Evolutionary conservation across 2,888 invertebrate species (phyloP), one percentile per base, ranked within the genome.

Genomic region (Plemyria rubiginata): DNA sequence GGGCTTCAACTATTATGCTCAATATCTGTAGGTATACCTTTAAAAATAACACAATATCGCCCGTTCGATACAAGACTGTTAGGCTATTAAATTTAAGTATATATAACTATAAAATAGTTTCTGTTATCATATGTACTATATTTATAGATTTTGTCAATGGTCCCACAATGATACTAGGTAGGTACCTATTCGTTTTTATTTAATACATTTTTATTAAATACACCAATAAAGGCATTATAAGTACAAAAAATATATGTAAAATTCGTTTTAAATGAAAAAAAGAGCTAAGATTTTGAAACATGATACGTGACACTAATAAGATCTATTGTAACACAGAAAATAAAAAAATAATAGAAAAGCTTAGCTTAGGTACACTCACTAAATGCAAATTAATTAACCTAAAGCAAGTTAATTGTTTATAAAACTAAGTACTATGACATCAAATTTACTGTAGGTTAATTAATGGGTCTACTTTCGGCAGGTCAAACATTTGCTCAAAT

Each of bases 141-240:
- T 62, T 68, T 57, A 62, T 52, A 52, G 60, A 71, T 69, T 68
- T 45, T 60, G 29, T 28, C n/a, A 45, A 76, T 76, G 75, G 73
- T 71, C 72, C 63, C 70, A 16, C 65, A 43, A 49, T 67, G 72
- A 73, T 73, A 70, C 70, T n/a, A n/a, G n/a, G n/a, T n/a, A n/a
- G n/a, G n/a, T n/a, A n/a, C n/a, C n/a, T n/a, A n/a, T n/a, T n/a
- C n/a, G n/a, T 69, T 58, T 64, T 57, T 58, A 55, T 59, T 69
- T 71, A 65, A n/a, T n/a, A n/a, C n/a, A n/a, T n/a, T n/a, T 68
- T 45, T 75, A 74, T 70, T 70, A 74, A 71, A 54, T 41, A 11
- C 48, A 36, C 11, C 9, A 15, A 51, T 51, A 2, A 2, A 60
- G 13, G 40, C 29, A 29, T 16, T 48, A n/a, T 13, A 32, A 49